These are phyloP conservation scores for Leguminivora glycinivorella DNA, from an alignment of 1,140 invertebrate genomes.

Conservation along the genomic window DNA sequence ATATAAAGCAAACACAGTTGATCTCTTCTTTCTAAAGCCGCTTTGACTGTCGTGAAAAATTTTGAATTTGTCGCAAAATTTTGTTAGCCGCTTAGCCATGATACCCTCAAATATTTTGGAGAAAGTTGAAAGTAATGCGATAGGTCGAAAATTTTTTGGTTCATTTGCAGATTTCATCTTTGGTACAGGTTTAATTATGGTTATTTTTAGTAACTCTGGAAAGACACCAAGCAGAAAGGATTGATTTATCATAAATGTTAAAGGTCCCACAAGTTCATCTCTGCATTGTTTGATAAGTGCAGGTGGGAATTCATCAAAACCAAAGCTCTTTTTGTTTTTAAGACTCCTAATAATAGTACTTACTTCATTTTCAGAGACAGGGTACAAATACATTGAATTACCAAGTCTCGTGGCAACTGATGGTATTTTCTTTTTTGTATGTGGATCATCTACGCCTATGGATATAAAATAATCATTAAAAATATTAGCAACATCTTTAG, in stretches of 20 bases:
- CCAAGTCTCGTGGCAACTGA: neutral
- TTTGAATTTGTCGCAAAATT: too few species aligned
- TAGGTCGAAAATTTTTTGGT: neutral
- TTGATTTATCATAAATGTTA: conserved; percentile 16
- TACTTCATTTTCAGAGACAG: neutral
- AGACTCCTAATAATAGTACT: neutral
- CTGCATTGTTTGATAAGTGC: conserved; percentile 13
- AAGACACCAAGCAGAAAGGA: neutral
- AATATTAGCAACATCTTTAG: neutral
- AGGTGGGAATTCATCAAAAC: conserved; percentile 18
- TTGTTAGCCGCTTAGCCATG: too few species aligned
- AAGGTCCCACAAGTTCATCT: neutral
- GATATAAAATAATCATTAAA: conserved; percentile 14
- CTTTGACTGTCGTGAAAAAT: too few species aligned
- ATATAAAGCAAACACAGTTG: too few species aligned
- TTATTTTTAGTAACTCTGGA: conserved; percentile 18
- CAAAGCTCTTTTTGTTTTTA: conserved; percentile 7
- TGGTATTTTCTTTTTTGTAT: neutral
- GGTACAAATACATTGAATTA: neutral
- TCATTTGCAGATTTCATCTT: neutral
- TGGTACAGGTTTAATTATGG: neutral
- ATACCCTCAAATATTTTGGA: conserved; percentile 29
- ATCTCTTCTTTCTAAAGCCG: too few species aligned
- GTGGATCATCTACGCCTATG: neutral
- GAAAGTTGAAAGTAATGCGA: conserved; percentile 2